Evolutionary conservation across 2,797 vertebrate genomes (phyloP), one percentile per base, ranked within the genome.

Genomic region (Lacerta bilineata): DNA sequence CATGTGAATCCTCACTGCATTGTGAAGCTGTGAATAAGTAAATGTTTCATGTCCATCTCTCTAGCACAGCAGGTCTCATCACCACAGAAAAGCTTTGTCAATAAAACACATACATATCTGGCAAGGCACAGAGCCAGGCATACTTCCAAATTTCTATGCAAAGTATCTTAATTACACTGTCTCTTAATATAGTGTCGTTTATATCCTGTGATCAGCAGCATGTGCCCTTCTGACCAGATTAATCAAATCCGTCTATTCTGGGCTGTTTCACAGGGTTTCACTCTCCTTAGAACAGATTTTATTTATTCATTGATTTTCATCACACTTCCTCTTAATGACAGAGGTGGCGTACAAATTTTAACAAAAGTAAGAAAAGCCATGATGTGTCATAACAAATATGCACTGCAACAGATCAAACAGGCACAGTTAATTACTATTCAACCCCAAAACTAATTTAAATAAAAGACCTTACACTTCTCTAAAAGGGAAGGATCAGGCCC

Each of bases 271-370:
- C 75, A 86, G 29, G 9, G 33, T 79, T 86, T 20, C 10, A 55
- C 64, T 86, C n/a, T 79, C 29, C 5, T 84, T 25, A 79, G 8
- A 68, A 85, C 39, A 78, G 59, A 46, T 68, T 87, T 87, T 87
- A 80, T 87, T 80, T 87, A 80, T 80, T 80, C 46, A 79, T 55
- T 72, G 43, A 55, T 72, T 71, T 71, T 71, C 8, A 87, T 71
- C 20, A 27, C 41, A 69, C 13, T 68, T 86, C 20, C 3, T 39
- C 20, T 5, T 33, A 69, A 50, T 50, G 41, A 29, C 25, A 18
- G 20, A 66, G 61, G 17, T 69, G 76, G 29, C 8, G 8, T 71
- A 20, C 25, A 86, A 68, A 69, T 80, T 25, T 5, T 43, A 66
- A 79, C 39, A 69, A 71, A 87, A 71, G 71, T 4, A 50, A 55